phyloP scores from a whole-genome alignment of 2,113 vertebrate species.

The Neomonachus schauinslandi region DNA sequence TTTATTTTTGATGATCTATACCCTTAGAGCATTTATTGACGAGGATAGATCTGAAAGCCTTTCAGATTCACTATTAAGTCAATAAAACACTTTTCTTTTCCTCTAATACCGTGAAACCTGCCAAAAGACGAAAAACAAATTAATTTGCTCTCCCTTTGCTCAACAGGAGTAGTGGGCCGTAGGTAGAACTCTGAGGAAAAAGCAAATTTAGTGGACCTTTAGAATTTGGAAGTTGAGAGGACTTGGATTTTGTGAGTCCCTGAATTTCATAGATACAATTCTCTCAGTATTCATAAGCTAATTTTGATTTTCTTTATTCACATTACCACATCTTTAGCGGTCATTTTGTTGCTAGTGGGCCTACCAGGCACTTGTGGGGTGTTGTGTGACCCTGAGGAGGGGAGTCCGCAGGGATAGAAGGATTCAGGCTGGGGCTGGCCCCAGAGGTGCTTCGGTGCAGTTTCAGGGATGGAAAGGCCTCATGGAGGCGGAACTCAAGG shows the following conservation, averaged over 20 bases:
- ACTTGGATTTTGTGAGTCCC: conserved; percentile 33
- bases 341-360: neutral
- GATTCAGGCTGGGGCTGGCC: rapidly evolving
- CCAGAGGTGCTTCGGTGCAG: neutral
- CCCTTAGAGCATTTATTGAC: conserved; percentile 54
- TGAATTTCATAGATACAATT: neutral
- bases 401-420: neutral
- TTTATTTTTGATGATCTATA: conserved; percentile 58
- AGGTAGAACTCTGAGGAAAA: neutral
- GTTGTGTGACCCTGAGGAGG: neutral
- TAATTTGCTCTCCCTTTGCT: conserved; percentile 71
- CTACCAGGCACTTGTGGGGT: neutral
- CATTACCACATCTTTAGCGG: no score
- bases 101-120: conserved; percentile 57
- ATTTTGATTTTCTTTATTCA: conserved; percentile 15
- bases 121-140: conserved; percentile 72
- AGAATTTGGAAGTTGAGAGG: neutral
- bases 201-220: neutral
- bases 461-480: neutral
- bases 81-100: conserved; percentile 74
- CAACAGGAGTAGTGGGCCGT: neutral
- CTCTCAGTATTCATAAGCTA: neutral
- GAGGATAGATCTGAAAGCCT: conserved; percentile 62
- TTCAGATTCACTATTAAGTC: conserved; percentile 73
- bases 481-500: neutral